Evolutionary conservation across 1,140 invertebrate species (phyloP), one percentile per base, ranked within the genome.

Genomic region (Drosophila leontia): DNA sequence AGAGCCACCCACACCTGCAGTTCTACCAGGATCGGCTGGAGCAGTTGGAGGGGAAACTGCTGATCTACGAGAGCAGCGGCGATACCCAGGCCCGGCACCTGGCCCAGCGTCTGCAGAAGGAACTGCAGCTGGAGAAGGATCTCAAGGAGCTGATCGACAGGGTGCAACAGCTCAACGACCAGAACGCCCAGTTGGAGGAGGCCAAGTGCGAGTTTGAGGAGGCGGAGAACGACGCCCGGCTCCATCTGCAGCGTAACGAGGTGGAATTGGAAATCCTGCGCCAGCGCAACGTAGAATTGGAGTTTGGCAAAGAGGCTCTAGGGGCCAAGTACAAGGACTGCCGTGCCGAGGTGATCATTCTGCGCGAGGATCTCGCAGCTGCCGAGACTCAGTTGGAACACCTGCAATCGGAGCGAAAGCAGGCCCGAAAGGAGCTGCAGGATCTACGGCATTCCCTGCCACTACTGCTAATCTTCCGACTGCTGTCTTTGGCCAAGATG

Each of bases 151-250:
- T 95, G 39, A 93, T 93, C 80, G 92, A 93, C 51, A 93, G 95
- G 48, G 93, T 95, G 19, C 88, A 93, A 63, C 92, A 93, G 70
- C 93, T 95, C 57, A 92, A 94, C 75, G 93, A 94, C 11, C 95
- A 95, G 75, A 95, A 95, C 92, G 93, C 93, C 29, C 91, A 93
- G 74, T 82, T 95, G 74, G 95, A 95, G 80, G 95, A 96, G 74
- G 95, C 95, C 76, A 94, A 94, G 84, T 95, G 95, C 84, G 95
- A 95, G 92, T 92, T 95, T 42, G 95, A 96, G 90, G 95, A 96
- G 88, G 95, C 95, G 41, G 95, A 95, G 92, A 96, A 96, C 92
- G 95, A 96, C 78, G 95, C 95, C 19, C 93, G 95, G 58, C 92
- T 95, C 60, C 94, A 94, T 84, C 94, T 94, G 91, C 95, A 95